Evolutionary conservation across 2,888 invertebrate genomes (phyloP), one percentile per base, ranked within the genome.

Genomic region (Amiota minor): DNA sequence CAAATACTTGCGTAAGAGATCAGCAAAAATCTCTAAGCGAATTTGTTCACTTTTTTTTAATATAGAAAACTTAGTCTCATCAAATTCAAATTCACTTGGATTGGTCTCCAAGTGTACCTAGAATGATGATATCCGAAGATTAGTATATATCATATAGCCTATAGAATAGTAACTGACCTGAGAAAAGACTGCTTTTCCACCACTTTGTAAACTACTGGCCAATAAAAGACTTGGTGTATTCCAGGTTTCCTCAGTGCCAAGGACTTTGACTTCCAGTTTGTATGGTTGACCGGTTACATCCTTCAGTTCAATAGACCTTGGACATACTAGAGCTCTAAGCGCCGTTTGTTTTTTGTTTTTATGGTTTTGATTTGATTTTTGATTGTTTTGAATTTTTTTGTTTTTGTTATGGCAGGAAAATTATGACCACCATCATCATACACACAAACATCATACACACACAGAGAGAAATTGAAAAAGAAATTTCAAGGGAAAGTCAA

Each of bases 181-280:
- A 35, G 96, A 96, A 86, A 96, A 96, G 61, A 96, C 93, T 8
- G 95, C 95, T 78, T 93, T 92, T 16, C 96, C 96, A 16, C 92
- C 92, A 68, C 92, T 93, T 46, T 92, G 92, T 35, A 92, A 91
- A 67, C 93, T 92, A 56, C 91, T 91, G 1, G 96, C 96, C 80
- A 95, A 91, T 73, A 96, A 90, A 72, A 96, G 91, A 76, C 95
- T 95, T 0, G 96, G 96, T 0, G 96, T 96, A 72, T 96, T 94
- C 96, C 96, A 96, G 0, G 95, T 96, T 88, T 96, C 96, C 84
- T 96, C 96, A 0, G 94, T 94, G 0, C 95, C 96, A 74, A 96
- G 90, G 46, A 96, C 93, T 85, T 94, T 93, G 9, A 96, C 94
- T 81, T 94, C 93, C 76, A 96, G 89, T 79, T 93, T 93, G 86